These are phyloP conservation scores for Hoplodrina blanda DNA, from an alignment of 2,888 invertebrate species.

Conservation along the genomic window DNA sequence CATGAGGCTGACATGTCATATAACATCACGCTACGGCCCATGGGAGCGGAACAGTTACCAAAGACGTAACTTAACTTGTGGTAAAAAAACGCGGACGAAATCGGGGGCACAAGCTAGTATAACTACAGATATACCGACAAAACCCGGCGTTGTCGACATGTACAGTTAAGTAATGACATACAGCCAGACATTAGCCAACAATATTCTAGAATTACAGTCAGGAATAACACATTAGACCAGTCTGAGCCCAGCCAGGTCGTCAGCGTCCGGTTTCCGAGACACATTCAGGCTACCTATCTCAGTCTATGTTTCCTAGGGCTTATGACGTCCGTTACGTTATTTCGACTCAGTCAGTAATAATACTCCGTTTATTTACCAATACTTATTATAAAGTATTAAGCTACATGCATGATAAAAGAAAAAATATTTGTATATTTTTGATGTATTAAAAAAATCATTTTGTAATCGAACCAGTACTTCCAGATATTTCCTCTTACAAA, in stretches of 20 bases:
- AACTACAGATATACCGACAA: neutral
- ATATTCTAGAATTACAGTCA: constrained; percentile 2
- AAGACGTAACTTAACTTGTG: too few species aligned
- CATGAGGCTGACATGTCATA: too few species aligned
- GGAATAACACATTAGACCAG: constrained; percentile 12
- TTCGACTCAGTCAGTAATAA: neutral
- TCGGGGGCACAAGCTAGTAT: too few species aligned
- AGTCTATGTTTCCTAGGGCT: constrained; percentile 37
- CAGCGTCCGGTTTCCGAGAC: constrained; percentile 53
- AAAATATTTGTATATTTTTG: too few species aligned
- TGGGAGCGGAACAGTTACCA: too few species aligned
- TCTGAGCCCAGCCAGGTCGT: constrained; percentile 20
- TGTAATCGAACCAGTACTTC: too few species aligned
- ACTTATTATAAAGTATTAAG: too few species aligned
- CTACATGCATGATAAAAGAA: too few species aligned
- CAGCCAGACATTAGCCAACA: constrained; percentile 8
- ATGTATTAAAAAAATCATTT: too few species aligned
- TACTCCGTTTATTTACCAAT: neutral
- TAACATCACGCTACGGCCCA: too few species aligned
- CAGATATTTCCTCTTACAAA: too few species aligned
- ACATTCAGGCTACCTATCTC: constrained; percentile 45
- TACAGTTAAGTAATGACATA: neutral
- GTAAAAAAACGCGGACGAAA: too few species aligned
- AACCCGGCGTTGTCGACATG: neutral
- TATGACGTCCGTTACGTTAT: constrained; percentile 39